Evolutionary conservation across 2,797 vertebrate species (phyloP).

Genomic region (Pipistrellus pipistrellus): DNA sequence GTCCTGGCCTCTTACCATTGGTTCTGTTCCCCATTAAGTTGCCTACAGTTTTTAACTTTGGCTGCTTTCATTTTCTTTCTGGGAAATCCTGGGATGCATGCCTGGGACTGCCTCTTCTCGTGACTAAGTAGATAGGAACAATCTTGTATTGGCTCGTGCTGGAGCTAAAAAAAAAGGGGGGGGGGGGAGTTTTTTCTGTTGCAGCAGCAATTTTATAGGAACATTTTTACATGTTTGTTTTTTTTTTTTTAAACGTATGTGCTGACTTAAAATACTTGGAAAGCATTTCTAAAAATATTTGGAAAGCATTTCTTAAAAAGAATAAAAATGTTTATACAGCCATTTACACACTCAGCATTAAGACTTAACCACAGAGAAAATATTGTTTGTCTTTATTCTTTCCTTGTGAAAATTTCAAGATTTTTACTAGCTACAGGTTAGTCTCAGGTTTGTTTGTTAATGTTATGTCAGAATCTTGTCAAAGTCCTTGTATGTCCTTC

Average conservation of each 20-base stretch:
- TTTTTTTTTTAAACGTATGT: neutral
- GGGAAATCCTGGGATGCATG: neutral
- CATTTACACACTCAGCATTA: neutral
- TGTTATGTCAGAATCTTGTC: neutral
- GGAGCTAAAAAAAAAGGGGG: neutral
- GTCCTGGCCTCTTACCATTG: neutral
- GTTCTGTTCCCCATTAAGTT: neutral
- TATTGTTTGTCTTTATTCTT: neutral
- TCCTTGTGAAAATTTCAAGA: neutral
- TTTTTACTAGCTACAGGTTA: neutral
- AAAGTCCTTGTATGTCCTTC: neutral
- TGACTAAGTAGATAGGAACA: neutral
- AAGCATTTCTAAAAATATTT: neutral
- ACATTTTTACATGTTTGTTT: neutral
- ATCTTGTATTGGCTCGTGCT: accelerated
- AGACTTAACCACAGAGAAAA: neutral
- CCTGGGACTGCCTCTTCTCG: neutral
- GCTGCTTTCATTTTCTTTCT: neutral
- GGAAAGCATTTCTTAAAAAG: neutral
- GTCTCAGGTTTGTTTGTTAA: neutral
- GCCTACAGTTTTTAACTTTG: neutral
- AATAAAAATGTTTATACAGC: neutral
- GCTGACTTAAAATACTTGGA: neutral
- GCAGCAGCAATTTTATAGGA: neutral
- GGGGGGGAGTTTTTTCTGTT: neutral